Base-by-base conservation (phyloP, 1,140 invertebrate species). In the Chionoecetes opilio region DNA sequence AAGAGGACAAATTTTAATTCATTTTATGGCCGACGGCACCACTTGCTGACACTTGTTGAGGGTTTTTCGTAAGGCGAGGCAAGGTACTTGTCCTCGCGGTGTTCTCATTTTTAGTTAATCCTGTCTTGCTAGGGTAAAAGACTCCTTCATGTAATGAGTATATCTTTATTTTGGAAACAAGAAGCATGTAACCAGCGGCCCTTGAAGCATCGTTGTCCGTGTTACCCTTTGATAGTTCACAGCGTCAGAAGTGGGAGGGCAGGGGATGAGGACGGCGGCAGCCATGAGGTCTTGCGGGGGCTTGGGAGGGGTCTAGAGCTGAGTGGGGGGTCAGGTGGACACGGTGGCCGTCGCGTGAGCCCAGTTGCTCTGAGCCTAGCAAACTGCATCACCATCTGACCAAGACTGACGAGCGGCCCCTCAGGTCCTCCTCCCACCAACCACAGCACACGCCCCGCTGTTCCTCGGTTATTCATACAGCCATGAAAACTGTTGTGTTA, bases 301-400 rank as follows among this genome's bases (percentile, higher is more conserved):
- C 21, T 26, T n/a, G 63, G 63, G 63, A n/a, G 21, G 21, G 26
- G 63, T 5, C 63, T 75, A 1, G 63, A 26, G 63, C 63, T 75
- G 63, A 5, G 63, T 17, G 26, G 8, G 6, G 21, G 63, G 8
- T 17, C 21, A 17, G 46, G 46, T 17, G 46, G 46, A 53, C 46
- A 53, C 46, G n/a, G 63, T 6, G 63, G 63, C 21, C 3, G 63
- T 75, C 63, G 63, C 63, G 63, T 75, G 63, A 26, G 63, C 63
- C 63, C 63, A 75, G 46, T 9, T 17, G 21, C 63, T 75, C 63
- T 75, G 63, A 75, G 63, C 63, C 63, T 75, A 17, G 63, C 63
- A 75, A 75, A 75, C 63, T 75, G 63, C 63, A 21, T 75, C 63
- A 75, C 63, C 63, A 75, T 75, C 63, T 75, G 63, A 75, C 63